Evolutionary conservation across 2,888 invertebrate species (phyloP), one percentile per base, ranked within the genome.

Genomic region (Cyclophora albipunctata): DNA sequence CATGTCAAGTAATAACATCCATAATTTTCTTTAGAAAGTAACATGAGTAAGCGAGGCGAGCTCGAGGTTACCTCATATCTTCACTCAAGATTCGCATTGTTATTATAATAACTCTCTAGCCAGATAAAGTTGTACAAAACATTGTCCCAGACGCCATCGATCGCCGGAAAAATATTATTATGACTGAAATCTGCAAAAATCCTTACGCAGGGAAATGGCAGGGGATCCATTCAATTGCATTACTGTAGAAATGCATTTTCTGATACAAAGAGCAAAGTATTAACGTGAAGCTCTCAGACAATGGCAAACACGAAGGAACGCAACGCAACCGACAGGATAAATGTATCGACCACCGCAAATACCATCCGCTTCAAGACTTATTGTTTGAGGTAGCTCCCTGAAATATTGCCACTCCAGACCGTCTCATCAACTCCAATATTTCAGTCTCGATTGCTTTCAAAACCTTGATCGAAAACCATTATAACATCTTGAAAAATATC

Each of bases 261-360:
- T 66, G 71, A 67, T 75, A 74, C 69, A 77, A 75, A 73, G 67
- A 69, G 71, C 64, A 65, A 71, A 71, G 71, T 76, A 80, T 78
- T 79, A 80, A 70, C 66, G 73, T 70, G 63, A 69, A 73, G 75
- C 78, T 75, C 70, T 82, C 78, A 82, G 82, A 84, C 83, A 80
- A 81, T 78, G 70, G 78, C 73, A 81, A 84, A 84, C 67, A 81
- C 64, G 70, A 72, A 55, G 71, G 73, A 77, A 81, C 71, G 69
- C 62, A 70, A 73, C 71, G 70, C 67, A 70, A 62, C 69, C 66
- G 69, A 70, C 73, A 71, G 69, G 63, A 72, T 77, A 80, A 82
- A 82, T 81, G 77, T 84, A 84, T 84, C 71, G 78, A 75, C 73
- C 71, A 71, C 78, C 72, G 64, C 72, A 75, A 76, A 77, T 75